phyloP scores from a whole-genome alignment of 2,797 vertebrate species.

The Brotula barbata region DNA sequence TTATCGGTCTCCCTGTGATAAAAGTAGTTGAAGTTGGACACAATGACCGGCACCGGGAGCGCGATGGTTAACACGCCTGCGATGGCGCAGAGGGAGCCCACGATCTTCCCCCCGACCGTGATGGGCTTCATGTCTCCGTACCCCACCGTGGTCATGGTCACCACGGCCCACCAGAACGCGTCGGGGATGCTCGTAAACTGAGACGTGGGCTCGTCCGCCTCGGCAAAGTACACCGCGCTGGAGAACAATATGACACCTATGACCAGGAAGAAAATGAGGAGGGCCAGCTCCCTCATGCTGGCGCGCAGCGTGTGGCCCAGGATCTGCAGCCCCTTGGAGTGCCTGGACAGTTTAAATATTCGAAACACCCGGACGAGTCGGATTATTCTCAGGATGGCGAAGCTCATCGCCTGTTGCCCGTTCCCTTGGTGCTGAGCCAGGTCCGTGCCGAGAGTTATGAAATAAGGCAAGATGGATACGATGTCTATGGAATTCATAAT shows the following conservation, averaged over 20 bases:
- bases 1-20: conserved; percentile 98
- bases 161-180: conserved; percentile 99
- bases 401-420: conserved; percentile 95
- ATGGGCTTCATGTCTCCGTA: conserved; percentile 99
- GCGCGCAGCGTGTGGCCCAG: conserved; percentile 95
- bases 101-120: conserved; percentile 97
- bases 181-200: conserved; percentile 99
- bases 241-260: conserved; percentile 99
- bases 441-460: conserved; percentile 97
- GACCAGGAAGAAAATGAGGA: conserved; percentile 98
- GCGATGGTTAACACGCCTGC: conserved; percentile 98
- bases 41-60: conserved; percentile 97
- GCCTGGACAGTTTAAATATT: conserved; percentile 97
- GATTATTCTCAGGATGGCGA: conserved; percentile 97
- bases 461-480: conserved; percentile 99
- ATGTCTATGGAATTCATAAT: conserved; percentile 99
- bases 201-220: conserved; percentile 93
- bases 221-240: conserved; percentile 98
- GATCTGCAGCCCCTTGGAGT: conserved; percentile 99
- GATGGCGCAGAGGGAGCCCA: conserved; percentile 97
- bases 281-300: conserved; percentile 97
- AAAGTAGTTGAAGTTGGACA: conserved; percentile 99
- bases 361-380: conserved; percentile 96
- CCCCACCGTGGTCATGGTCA: conserved; percentile 99
- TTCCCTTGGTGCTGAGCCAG: conserved; percentile 89